These are phyloP conservation scores for Aegypius monachus DNA, from an alignment of 2,113 vertebrate genomes.

Conservation along the genomic window DNA sequence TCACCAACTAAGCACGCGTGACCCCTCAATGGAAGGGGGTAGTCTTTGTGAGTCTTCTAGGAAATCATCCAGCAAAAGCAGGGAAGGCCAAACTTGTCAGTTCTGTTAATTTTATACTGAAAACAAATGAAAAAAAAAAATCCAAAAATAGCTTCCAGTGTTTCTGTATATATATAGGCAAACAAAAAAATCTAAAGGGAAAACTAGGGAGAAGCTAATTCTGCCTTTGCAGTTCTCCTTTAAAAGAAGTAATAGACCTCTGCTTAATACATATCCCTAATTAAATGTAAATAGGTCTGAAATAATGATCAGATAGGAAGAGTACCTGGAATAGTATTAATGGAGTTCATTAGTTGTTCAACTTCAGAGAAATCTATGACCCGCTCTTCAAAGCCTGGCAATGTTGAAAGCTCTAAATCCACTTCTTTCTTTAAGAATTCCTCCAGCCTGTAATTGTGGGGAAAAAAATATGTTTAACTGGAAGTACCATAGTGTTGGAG, in stretches of 20 bases:
- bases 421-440: constrained; percentile 80
- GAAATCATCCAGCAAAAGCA: background rate
- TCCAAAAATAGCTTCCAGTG: background rate
- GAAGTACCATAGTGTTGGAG: background rate
- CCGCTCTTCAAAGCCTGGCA: constrained; percentile 79
- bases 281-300: background rate
- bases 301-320: background rate
- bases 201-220: background rate
- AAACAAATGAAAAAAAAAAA: background rate
- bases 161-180: background rate
- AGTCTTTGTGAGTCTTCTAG: background rate
- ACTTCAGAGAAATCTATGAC: constrained; percentile 84
- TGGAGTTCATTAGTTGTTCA: constrained; percentile 88
- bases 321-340: constrained; percentile 86
- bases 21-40: background rate
- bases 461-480: background rate
- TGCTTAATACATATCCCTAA: background rate
- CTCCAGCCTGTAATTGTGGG: constrained; percentile 74
- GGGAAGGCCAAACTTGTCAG: background rate
- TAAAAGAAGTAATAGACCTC: background rate
- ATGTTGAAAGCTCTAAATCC: constrained; percentile 76
- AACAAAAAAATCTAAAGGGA: background rate
- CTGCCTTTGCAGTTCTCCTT: background rate
- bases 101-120: background rate
- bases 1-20: background rate